Evolutionary conservation across 2,113 vertebrate genomes (phyloP).

Genomic region (Mellivora capensis): DNA sequence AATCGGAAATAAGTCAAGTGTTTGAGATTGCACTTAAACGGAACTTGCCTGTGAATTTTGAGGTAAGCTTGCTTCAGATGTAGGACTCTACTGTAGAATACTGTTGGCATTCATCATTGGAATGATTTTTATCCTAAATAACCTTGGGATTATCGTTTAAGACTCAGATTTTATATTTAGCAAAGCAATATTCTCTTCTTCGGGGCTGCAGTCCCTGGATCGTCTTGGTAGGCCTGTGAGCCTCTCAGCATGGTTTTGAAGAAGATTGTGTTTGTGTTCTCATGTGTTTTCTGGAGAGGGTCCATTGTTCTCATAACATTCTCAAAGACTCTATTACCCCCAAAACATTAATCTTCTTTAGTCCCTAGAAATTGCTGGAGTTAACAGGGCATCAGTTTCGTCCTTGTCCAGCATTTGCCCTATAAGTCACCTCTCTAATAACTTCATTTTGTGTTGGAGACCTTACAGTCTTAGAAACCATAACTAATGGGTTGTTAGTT

Average conservation of each 20-base stretch:
- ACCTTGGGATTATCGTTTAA: neutral
- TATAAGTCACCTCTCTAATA: neutral
- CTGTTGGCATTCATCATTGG: neutral
- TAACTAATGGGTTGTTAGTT: neutral
- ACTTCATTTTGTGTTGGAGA: neutral
- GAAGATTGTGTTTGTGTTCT: neutral
- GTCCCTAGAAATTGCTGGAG: neutral
- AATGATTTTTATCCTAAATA: neutral
- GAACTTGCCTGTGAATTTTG: slow-evolving; percentile 98
- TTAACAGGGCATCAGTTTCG: neutral
- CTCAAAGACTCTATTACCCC: neutral
- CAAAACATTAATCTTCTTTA: neutral
- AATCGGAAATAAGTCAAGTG: slow-evolving; percentile 99
- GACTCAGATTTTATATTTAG: neutral
- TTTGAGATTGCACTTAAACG: slow-evolving; percentile 99
- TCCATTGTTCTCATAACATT: neutral
- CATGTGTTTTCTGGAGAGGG: neutral
- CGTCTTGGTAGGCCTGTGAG: neutral
- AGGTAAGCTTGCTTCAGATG: slow-evolving; percentile 89
- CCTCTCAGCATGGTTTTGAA: neutral
- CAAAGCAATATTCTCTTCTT: neutral
- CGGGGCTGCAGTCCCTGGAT: rapidly evolving
- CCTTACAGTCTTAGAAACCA: neutral
- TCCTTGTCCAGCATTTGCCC: neutral
- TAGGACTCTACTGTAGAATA: slow-evolving; percentile 67